Percentiles rank a stretch among this genome's conserved stretches.
phyloP scores from a whole-genome alignment of 2,888 invertebrate genomes.

The Sphaerophoria taeniata region DNA sequence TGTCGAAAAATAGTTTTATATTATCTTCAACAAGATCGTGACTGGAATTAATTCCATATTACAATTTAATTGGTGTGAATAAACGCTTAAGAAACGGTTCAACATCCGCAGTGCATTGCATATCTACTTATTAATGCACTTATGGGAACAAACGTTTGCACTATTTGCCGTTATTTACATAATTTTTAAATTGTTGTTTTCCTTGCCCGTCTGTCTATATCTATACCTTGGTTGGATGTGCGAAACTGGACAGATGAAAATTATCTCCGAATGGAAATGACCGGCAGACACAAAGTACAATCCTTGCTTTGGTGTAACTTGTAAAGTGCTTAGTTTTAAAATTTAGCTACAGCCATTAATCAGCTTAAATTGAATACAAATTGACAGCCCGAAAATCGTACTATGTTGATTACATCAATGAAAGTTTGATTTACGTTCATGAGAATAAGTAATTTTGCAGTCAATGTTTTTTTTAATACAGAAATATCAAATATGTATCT shows the following conservation, averaged over 20 bases:
- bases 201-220: neutral
- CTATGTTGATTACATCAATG: too few species aligned
- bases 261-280: conserved; percentile 38
- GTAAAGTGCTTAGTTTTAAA: neutral
- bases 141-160: conserved; percentile 21
- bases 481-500: too few species aligned
- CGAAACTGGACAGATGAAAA: neutral
- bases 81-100: conserved; percentile 50
- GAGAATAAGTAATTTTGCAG: too few species aligned
- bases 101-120: conserved; percentile 48
- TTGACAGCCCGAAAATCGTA: too few species aligned
- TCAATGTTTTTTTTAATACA: too few species aligned
- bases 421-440: too few species aligned
- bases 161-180: conserved; percentile 40
- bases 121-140: conserved; percentile 48
- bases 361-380: too few species aligned
- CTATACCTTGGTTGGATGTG: neutral
- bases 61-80: conserved; percentile 64
- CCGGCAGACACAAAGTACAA: conserved; percentile 47
- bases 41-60: conserved; percentile 61
- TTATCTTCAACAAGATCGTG: conserved; percentile 52
- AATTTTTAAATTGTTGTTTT: conserved; percentile 41
- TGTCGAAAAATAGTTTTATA: conserved; percentile 39
- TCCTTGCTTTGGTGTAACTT: neutral
- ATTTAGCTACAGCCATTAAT: too few species aligned